Conservation (phyloP, 2,113 vertebrate genomes). For the Tursiops truncatus region DNA sequence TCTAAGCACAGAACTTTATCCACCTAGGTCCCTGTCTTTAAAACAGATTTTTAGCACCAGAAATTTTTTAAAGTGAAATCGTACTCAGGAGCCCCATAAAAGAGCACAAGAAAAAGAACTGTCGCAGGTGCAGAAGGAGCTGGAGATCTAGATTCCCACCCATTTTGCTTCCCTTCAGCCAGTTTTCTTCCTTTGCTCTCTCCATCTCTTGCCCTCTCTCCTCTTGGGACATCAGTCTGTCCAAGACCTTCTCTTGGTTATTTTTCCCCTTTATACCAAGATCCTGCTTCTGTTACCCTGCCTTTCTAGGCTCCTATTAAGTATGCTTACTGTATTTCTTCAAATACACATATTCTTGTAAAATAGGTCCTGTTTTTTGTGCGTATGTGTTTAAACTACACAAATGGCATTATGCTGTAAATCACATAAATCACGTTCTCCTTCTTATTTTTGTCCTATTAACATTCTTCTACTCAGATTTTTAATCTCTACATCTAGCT, state of each 20-base stretch:
- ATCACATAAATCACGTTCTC: not conserved
- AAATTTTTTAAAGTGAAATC: not conserved
- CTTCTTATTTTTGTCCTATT: not conserved
- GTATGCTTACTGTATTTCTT: not conserved
- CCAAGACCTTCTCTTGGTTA: not conserved
- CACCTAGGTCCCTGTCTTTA: not conserved
- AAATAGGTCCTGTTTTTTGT: not conserved
- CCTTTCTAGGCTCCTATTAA: not conserved
- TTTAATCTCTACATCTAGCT: not conserved
- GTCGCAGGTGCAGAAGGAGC: not conserved
- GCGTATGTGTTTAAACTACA: not conserved
- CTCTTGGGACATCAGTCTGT: not conserved
- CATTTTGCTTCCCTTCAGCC: not conserved
- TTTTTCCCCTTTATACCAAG: not conserved
- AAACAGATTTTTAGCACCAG: not conserved
- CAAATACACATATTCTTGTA: not conserved
- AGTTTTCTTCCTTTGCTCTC: no score
- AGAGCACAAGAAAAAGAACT: not conserved
- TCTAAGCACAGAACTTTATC: not conserved
- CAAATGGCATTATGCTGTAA: not conserved
- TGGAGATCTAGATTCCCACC: not conserved
- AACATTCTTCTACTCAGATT: not conserved
- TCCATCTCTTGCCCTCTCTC: accelerated
- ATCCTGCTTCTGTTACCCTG: not conserved
- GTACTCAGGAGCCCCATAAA: not conserved